Evolutionary conservation across 2,888 invertebrate genomes (phyloP), one percentile per base, ranked within the genome.

Genomic region (Xestia xanthographa): DNA sequence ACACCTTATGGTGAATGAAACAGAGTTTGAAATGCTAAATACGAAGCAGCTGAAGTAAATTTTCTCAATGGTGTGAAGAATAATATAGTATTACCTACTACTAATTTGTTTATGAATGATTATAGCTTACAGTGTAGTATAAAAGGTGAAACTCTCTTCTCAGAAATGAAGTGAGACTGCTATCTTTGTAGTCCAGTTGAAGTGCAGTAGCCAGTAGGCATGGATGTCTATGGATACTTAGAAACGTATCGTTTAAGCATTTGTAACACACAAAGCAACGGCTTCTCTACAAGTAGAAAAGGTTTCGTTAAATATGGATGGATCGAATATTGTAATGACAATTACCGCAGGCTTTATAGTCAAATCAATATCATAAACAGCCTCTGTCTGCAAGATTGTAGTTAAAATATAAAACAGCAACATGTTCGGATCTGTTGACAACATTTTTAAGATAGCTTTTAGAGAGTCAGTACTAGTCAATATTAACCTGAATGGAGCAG

Each of bases 71-170:
- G 22, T 26, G 20, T 60, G 14, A 34, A 48, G 56, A 69, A 26
- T 82, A 82, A 58, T 62, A 48, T 34, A 58, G 50, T 48, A 48
- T 56, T 66, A 60, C n/a, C n/a, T n/a, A n/a, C n/a, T 26, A 69
- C 43, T 75, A 66, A 80, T 69, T 69, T 69, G 69, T 48, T 41
- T 60, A 66, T 82, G 76, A 80, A 82, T 53, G 58, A 34, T 38
- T 4, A 38, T 56, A 41, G 26, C 22, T 34, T 48, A 41, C 17
- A 56, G 20, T 26, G 45, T 69, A 66, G 38, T 45, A 34, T 43
- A 26, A 58, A 68, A 60, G 45, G 53, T 62, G 77, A 77, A 82
- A 48, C 48, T 56, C 38, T 66, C 50, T 79, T 76, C 77, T 66
- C 38, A 38, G 60, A 68, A 45, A 38, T 34, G 45, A 58, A 41